A percentile compares a stretch with the other conserved stretches of the same genome.
Conservation (phyloP, 2,888 invertebrate genomes). For the Steinernema carpocapsae region DNA sequence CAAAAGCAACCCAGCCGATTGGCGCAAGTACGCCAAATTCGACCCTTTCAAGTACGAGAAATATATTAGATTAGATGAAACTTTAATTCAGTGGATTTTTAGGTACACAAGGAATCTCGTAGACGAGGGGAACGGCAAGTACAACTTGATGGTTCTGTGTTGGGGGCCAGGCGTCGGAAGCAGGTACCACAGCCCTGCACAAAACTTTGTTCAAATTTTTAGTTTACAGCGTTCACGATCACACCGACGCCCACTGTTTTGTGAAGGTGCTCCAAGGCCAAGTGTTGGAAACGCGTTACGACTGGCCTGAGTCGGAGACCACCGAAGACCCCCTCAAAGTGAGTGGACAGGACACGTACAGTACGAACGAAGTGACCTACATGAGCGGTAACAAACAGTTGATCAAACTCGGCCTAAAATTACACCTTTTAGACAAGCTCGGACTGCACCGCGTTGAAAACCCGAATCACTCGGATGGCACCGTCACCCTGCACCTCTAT, state of each 20-base stretch:
- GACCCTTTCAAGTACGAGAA: slow-evolving; percentile 76
- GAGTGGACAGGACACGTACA: slow-evolving; percentile 76
- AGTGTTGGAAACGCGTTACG: slow-evolving; percentile 82
- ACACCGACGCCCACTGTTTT: slow-evolving; percentile 93
- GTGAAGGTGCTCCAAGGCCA: slow-evolving; percentile 86
- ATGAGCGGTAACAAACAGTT: slow-evolving; percentile 84
- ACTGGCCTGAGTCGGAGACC: slow-evolving; percentile 76
- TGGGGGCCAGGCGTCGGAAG: slow-evolving; percentile 86
- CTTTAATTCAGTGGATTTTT: slow-evolving; percentile 71
- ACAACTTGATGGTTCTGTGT: slow-evolving; percentile 95
- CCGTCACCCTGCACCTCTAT: slow-evolving; percentile 92
- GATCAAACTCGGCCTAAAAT: slow-evolving; percentile 38
- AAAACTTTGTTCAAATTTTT: no score
- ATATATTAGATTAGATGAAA: slow-evolving; percentile 67
- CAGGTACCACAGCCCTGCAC: slow-evolving; percentile 70
- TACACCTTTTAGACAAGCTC: slow-evolving; percentile 78
- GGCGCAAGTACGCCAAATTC: slow-evolving; percentile 92
- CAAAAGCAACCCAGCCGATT: slow-evolving; percentile 85
- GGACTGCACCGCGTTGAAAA: slow-evolving; percentile 96
- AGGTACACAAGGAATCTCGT: slow-evolving; percentile 95
- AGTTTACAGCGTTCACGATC: slow-evolving; percentile 86
- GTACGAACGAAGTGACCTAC: slow-evolving; percentile 84
- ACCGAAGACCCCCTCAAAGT: slow-evolving; percentile 75
- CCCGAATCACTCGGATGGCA: slow-evolving; percentile 83
- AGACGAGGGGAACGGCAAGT: slow-evolving; percentile 92